Evolutionary conservation across 2,888 invertebrate genomes (phyloP).

Genomic region (Lasioglossum villosulum): DNA sequence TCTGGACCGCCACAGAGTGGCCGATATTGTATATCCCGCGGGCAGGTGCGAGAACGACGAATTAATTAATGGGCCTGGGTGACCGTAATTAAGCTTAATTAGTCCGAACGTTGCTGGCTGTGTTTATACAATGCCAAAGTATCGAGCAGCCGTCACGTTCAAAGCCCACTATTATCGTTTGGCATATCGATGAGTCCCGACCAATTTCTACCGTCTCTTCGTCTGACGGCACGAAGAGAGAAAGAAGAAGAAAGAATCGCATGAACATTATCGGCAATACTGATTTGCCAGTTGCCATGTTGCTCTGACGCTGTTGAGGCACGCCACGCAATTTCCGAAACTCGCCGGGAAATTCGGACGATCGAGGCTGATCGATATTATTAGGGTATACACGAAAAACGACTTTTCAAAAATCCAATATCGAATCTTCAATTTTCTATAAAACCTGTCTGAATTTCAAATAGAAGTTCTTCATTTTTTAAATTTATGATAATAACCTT

Average conservation of each 20-base stretch:
- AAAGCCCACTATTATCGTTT: constrained; percentile 28
- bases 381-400: too few species aligned
- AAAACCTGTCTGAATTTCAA: too few species aligned
- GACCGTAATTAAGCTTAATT: constrained; percentile 87
- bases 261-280: not conserved
- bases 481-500: too few species aligned
- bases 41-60: constrained; percentile 63
- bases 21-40: constrained; percentile 20
- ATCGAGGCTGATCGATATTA: not conserved
- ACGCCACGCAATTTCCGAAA: not conserved
- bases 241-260: not conserved
- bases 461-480: too few species aligned
- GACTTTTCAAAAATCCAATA: too few species aligned
- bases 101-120: constrained; percentile 55
- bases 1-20: not conserved
- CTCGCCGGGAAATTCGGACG: not conserved
- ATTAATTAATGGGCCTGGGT: constrained; percentile 81
- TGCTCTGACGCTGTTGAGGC: too few species aligned
- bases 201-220: constrained; percentile 18
- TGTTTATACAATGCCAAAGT: constrained; percentile 50
- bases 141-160: constrained; percentile 22
- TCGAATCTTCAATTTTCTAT: too few species aligned
- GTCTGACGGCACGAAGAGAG: not conserved
- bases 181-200: constrained; percentile 33
- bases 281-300: not conserved